Conservation (phyloP, 2,797 vertebrate species). For the Tenualosa thibaudeaui region DNA sequence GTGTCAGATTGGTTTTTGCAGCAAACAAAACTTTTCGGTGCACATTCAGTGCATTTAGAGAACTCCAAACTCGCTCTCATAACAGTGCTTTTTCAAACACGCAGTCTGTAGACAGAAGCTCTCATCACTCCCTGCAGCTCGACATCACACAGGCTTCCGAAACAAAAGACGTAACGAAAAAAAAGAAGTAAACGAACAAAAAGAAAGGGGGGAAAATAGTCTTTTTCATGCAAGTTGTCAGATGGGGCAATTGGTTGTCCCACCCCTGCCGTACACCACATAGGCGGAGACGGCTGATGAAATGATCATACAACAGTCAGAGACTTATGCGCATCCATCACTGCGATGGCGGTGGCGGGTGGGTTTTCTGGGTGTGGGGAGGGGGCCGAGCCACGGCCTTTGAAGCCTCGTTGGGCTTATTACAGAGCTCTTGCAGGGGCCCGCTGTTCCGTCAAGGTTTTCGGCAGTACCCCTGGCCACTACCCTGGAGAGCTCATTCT, state of each 20-base stretch:
- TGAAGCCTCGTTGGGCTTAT: neutral
- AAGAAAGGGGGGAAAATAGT: neutral
- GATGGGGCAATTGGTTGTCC: neutral
- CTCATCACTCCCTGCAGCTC: neutral
- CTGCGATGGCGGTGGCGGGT: neutral
- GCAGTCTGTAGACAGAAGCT: neutral
- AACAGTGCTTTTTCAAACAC: neutral
- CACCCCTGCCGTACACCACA: neutral
- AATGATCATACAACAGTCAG: constrained; percentile 15
- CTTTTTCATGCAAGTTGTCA: constrained; percentile 15
- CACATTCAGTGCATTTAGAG: neutral
- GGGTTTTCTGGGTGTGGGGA: neutral
- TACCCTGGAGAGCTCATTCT: neutral
- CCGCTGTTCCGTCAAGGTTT: neutral
- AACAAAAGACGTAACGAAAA: neutral
- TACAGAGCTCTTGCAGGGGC: neutral
- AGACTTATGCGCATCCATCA: neutral
- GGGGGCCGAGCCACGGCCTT: neutral
- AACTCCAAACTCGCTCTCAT: neutral
- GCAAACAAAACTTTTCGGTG: constrained; percentile 4
- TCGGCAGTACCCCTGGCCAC: neutral
- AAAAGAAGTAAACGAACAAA: neutral
- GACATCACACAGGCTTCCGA: constrained; percentile 5
- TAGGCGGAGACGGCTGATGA: neutral
- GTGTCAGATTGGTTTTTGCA: neutral